Evolutionary conservation across 2,888 invertebrate species (phyloP).

Genomic region (Horisme vitalbata): DNA sequence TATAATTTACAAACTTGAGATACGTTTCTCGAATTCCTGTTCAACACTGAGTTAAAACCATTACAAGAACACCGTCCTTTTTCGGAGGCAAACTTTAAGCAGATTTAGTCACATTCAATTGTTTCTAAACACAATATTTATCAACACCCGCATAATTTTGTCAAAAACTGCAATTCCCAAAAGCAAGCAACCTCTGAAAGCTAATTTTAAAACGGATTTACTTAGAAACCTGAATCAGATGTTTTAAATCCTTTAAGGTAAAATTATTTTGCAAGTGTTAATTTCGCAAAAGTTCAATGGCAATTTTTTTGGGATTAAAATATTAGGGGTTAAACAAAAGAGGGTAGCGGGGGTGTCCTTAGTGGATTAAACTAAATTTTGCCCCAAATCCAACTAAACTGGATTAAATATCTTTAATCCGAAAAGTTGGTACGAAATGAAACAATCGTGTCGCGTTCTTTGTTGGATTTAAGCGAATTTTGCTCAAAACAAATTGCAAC

Average conservation of each 20-base stretch:
- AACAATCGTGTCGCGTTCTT: not conserved
- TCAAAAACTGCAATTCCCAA: constrained; percentile 4
- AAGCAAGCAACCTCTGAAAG: not conserved
- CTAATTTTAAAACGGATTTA: not conserved
- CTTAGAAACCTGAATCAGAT: constrained; percentile 3
- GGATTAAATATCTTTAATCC: constrained; percentile 2
- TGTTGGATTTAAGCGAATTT: not conserved
- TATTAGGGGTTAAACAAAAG: not conserved
- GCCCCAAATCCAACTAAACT: constrained; percentile 5
- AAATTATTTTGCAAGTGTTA: not conserved
- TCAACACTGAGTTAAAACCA: too few species aligned
- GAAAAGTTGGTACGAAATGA: not conserved
- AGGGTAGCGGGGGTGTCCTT: constrained; percentile 1
- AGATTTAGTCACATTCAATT: constrained; percentile 8
- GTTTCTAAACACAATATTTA: constrained; percentile 20
- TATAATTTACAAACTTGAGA: too few species aligned
- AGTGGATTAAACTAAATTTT: constrained; percentile 14
- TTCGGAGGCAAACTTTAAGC: too few species aligned
- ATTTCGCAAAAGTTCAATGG: not conserved
- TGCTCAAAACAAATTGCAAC: too few species aligned
- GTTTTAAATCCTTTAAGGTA: not conserved
- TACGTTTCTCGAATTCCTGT: too few species aligned
- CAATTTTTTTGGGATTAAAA: constrained; percentile 1
- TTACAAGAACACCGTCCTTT: too few species aligned
- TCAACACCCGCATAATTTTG: constrained; percentile 22